Evolutionary conservation across 1,140 invertebrate genomes (phyloP).

Genomic region (Drosophila elegans): DNA sequence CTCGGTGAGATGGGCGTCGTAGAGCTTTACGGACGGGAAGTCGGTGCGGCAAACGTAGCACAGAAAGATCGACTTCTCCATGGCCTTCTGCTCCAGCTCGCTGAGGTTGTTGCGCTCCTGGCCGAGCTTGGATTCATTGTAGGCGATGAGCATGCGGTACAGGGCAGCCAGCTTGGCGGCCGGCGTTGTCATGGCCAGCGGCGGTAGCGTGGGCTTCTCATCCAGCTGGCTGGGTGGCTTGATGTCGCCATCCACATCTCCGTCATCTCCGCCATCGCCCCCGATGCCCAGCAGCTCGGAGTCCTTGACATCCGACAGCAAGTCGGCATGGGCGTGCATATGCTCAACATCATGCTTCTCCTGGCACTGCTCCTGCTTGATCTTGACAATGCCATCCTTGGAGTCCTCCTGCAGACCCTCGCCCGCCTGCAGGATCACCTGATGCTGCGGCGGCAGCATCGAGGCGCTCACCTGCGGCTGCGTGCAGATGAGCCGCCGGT

Average conservation of each 20-base stretch:
- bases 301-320: constrained; percentile 67
- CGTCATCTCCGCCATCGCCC: constrained; percentile 27
- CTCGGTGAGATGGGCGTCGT: constrained; percentile 89
- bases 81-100: constrained; percentile 76
- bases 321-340: constrained; percentile 41
- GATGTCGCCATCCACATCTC: constrained; percentile 43
- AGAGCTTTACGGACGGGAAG: constrained; percentile 85
- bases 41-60: constrained; percentile 87
- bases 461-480: constrained; percentile 42
- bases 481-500: constrained; percentile 74
- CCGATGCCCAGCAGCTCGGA: constrained; percentile 47
- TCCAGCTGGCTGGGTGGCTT: constrained; percentile 63
- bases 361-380: constrained; percentile 74
- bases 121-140: constrained; percentile 78
- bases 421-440: constrained; percentile 22
- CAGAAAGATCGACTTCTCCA: constrained; percentile 81
- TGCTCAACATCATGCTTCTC: constrained; percentile 61
- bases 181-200: constrained; percentile 69
- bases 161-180: constrained; percentile 74
- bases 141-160: constrained; percentile 78
- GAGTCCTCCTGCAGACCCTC: constrained; percentile 62
- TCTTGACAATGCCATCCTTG: constrained; percentile 78
- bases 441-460: constrained; percentile 37
- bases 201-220: constrained; percentile 51
- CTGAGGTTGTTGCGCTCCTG: constrained; percentile 74